phyloP scores from a whole-genome alignment of 2,113 vertebrate genomes.

The Coregonus clupeaformis region DNA sequence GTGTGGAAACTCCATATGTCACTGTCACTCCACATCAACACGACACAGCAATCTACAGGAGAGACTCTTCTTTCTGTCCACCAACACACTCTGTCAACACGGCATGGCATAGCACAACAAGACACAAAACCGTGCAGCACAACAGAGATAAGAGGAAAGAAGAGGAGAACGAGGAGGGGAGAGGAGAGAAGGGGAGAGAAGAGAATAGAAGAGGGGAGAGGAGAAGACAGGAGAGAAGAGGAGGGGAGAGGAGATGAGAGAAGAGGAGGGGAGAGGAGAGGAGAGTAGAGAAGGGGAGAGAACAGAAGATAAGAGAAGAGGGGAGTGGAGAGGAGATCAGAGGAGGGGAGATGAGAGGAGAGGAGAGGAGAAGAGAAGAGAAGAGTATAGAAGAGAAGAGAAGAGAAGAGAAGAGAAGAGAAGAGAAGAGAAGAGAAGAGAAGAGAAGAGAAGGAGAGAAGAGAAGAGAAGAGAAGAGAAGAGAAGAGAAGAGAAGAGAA shows the following conservation, averaged over 20 bases:
- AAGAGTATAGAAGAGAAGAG: no score
- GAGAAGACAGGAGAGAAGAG: no score
- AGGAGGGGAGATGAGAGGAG: no score
- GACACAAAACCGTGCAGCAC: not conserved
- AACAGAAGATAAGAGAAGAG: not conserved
- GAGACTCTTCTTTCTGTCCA: not conserved
- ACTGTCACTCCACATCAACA: constrained; percentile 14
- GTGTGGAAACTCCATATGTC: constrained; percentile 8
- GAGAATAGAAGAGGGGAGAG: no score
- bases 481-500: no score
- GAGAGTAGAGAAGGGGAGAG: not conserved
- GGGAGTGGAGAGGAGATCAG: accelerated
- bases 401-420: no score
- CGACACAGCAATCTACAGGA: not conserved
- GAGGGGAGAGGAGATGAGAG: not conserved
- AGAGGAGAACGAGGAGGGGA: no score
- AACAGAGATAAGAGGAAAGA: not conserved
- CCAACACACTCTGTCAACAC: not conserved
- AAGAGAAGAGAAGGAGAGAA: not conserved
- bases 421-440: no score
- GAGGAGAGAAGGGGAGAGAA: no score
- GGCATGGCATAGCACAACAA: no score
- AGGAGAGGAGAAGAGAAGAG: no score
- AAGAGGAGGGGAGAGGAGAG: constrained; percentile 8
- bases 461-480: not conserved